Conservation (phyloP, 2,113 vertebrate genomes). For the Melierax canorus region DNA sequence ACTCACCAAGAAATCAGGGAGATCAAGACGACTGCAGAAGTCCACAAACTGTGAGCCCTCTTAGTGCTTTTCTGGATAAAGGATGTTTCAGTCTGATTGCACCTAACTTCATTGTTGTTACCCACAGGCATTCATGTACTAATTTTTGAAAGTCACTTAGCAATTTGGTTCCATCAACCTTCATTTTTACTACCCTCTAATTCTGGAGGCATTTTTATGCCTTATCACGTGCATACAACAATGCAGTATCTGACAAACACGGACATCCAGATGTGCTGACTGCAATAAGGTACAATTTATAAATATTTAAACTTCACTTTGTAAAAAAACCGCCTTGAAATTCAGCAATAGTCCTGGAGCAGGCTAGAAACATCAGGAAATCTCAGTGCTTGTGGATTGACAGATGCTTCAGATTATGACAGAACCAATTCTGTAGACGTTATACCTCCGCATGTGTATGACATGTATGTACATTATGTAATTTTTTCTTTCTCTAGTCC, state of each 20-base stretch:
- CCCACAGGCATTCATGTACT: background rate
- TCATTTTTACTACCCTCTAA: background rate
- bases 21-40: background rate
- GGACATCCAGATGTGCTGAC: background rate
- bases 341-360: background rate
- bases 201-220: background rate
- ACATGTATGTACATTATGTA: background rate
- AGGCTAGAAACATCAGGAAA: background rate
- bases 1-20: background rate
- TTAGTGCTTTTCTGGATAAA: background rate
- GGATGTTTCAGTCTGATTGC: background rate
- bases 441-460: background rate
- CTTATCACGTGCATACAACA: background rate
- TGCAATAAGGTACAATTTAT: background rate
- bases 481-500: background rate
- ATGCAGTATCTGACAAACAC: background rate
- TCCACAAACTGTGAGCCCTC: background rate
- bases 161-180: background rate
- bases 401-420: background rate
- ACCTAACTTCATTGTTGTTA: background rate
- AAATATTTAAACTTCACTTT: background rate
- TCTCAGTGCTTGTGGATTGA: background rate
- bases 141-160: background rate
- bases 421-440: background rate
- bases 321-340: background rate